Percentiles rank a stretch among this genome's conserved stretches.
Evolutionary conservation across 2,888 invertebrate species (phyloP).

Genomic region (Latrodectus elegans): DNA sequence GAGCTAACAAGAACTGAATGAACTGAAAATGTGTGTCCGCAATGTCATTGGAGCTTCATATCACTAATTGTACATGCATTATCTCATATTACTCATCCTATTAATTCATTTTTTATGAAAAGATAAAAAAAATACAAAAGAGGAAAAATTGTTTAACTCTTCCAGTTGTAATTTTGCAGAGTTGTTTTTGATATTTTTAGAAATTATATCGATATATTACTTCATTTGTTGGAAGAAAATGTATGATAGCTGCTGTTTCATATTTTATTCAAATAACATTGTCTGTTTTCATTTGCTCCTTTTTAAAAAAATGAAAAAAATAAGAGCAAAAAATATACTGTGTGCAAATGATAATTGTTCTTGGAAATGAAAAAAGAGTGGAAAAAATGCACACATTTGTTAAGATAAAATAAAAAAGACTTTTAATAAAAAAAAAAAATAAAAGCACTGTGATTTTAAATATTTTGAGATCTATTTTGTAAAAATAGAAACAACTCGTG

Average conservation of each 20-base stretch:
- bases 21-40: constrained; percentile 26
- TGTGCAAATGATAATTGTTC: constrained; percentile 24
- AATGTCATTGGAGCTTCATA: constrained; percentile 60
- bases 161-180: constrained; percentile 24
- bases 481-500: constrained; percentile 35
- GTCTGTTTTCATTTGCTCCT: constrained; percentile 10
- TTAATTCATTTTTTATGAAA: constrained; percentile 34
- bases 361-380: background rate
- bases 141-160: constrained; percentile 35
- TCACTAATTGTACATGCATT: constrained; percentile 61
- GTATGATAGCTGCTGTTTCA: constrained; percentile 42
- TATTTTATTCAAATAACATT: constrained; percentile 29
- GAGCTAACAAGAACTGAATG: background rate
- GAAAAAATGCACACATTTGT: constrained; percentile 7
- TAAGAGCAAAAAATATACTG: constrained; percentile 29
- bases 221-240: constrained; percentile 47
- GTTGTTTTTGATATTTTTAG: constrained; percentile 48
- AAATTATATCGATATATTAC: constrained; percentile 7
- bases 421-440: constrained; percentile 42
- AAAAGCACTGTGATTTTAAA: constrained; percentile 67
- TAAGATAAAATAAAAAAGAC: constrained; percentile 38
- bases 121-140: background rate
- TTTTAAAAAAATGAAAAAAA: constrained; percentile 16
- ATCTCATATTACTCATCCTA: constrained; percentile 37
- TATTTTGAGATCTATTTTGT: constrained; percentile 61